A percentile compares a stretch with the other conserved stretches of the same genome.
Evolutionary conservation across 2,888 invertebrate genomes (phyloP).

Genomic region (Julus scandinavius): DNA sequence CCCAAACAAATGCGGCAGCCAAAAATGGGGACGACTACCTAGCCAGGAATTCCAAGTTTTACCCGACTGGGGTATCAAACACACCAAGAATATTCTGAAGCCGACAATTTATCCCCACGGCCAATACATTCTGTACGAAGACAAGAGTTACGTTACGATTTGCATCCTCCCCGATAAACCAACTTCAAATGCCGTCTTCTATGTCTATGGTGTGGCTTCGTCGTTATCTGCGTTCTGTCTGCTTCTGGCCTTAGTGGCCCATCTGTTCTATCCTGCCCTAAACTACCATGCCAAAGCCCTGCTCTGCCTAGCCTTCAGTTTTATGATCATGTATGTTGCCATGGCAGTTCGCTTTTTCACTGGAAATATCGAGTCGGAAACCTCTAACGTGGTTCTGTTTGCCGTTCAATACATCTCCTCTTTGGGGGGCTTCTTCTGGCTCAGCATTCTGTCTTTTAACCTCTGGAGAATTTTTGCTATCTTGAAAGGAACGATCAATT

Average conservation of each 20-base stretch:
- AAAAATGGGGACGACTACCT: background rate
- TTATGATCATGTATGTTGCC: conserved; percentile 31
- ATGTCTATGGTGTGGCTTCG: background rate
- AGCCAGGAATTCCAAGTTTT: background rate
- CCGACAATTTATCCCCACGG: background rate
- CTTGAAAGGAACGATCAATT: background rate
- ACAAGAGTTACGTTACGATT: background rate
- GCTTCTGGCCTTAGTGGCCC: conserved; percentile 29
- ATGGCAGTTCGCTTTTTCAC: conserved; percentile 8
- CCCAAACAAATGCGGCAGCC: background rate
- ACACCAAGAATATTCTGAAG: background rate
- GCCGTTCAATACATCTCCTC: conserved; percentile 25
- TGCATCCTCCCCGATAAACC: background rate
- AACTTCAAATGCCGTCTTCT: background rate
- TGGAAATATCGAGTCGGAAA: background rate
- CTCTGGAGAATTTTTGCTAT: conserved; percentile 49
- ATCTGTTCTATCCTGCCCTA: conserved; percentile 40
- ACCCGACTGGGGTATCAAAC: background rate
- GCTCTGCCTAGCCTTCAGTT: conserved; percentile 42
- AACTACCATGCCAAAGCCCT: conserved; percentile 51
- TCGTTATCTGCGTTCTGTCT: conserved; percentile 43
- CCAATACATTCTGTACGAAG: background rate
- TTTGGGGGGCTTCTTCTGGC: conserved; percentile 53
- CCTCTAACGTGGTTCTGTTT: background rate
- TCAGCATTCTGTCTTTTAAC: conserved; percentile 52